These are phyloP conservation scores for Sterrhoptilus dennistouni DNA, from an alignment of 2,113 vertebrate genomes.

Conservation along the genomic window DNA sequence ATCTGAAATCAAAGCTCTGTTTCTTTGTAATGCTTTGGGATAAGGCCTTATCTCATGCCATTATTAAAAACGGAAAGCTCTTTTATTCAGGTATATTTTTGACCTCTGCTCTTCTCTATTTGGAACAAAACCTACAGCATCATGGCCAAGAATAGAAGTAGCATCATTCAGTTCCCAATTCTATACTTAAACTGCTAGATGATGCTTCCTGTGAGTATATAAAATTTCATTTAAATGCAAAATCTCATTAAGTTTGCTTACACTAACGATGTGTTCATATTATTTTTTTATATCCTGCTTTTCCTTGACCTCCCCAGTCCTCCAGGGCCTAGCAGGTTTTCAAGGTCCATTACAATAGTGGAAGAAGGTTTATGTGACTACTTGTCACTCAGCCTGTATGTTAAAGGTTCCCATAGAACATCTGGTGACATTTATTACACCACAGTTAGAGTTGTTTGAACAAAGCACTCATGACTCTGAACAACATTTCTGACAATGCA, in stretches of 20 bases:
- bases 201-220: slow-evolving; percentile 1
- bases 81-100: slow-evolving; percentile 34
- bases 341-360: neutral
- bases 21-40: slow-evolving; percentile 17
- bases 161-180: neutral
- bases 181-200: neutral
- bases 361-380: neutral
- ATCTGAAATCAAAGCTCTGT: slow-evolving; percentile 38
- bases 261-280: neutral
- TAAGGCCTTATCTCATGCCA: slow-evolving; percentile 4
- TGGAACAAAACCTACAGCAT: slow-evolving; percentile 24
- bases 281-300: slow-evolving; percentile 1
- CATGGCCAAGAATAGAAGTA: neutral
- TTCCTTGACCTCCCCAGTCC: neutral
- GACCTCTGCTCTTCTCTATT: slow-evolving; percentile 23
- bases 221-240: slow-evolving; percentile 26
- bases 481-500: neutral
- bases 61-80: slow-evolving; percentile 12
- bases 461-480: neutral
- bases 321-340: neutral
- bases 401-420: neutral
- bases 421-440: neutral
- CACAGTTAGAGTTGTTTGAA: neutral
- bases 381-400: neutral
- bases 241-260: slow-evolving; percentile 6